A percentile compares a stretch with the other conserved stretches of the same genome.
phyloP scores from a whole-genome alignment of 2,888 invertebrate genomes.

The Phytoseiulus persimilis region DNA sequence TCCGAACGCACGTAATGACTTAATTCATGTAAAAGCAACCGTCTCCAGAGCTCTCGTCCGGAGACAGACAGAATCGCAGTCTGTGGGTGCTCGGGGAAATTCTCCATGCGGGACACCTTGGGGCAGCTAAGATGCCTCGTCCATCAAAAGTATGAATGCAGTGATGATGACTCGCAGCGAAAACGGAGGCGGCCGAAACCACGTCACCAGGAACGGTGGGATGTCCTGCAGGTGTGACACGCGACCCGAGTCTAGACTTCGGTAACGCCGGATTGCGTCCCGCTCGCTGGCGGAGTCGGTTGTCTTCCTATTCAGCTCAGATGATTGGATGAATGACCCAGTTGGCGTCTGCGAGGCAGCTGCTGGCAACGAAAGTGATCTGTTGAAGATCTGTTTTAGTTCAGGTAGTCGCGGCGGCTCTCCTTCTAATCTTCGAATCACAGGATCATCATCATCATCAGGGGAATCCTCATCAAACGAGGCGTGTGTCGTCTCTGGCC shows the following conservation, averaged over 20 bases:
- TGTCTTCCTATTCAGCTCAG: neutral
- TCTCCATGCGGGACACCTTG: neutral
- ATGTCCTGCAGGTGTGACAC: neutral
- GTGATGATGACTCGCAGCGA: neutral
- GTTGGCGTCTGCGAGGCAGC: neutral
- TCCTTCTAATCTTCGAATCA: neutral
- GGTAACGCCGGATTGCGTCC: neutral
- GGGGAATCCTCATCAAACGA: neutral
- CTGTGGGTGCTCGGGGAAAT: neutral
- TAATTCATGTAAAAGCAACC: neutral
- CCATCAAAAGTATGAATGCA: neutral
- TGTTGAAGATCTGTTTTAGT: neutral
- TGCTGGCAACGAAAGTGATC: constrained; percentile 5
- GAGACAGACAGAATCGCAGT: neutral
- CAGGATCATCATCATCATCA: neutral
- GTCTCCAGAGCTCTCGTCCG: neutral
- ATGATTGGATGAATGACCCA: constrained; percentile 5
- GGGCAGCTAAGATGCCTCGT: neutral
- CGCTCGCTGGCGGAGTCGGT: neutral
- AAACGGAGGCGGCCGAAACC: neutral
- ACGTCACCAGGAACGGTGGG: neutral
- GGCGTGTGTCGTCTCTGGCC: neutral
- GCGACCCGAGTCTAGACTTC: neutral
- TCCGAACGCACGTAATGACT: neutral
- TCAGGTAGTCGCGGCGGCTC: neutral